These are phyloP conservation scores for Gasterosteus nipponicus DNA, from an alignment of 2,113 vertebrate genomes.

Conservation along the genomic window DNA sequence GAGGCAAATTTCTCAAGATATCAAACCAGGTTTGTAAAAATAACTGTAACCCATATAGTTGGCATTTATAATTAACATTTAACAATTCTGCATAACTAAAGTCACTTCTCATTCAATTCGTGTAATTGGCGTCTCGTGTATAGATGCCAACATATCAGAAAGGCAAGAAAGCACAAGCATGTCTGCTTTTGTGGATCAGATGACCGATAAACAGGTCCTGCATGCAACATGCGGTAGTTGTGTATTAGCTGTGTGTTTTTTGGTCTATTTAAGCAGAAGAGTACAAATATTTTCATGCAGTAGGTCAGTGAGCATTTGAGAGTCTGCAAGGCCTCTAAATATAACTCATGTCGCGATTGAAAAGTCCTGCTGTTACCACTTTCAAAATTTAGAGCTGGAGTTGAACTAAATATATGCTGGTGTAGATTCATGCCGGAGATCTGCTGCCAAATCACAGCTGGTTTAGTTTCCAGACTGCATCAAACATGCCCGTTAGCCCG, in stretches of 20 bases:
- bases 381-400: background rate
- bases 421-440: constrained; percentile 30
- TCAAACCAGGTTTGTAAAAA: background rate
- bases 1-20: background rate
- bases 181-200: background rate
- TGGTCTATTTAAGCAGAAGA: background rate
- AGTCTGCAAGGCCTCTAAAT: background rate
- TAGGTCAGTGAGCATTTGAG: background rate
- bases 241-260: background rate
- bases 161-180: background rate
- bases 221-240: background rate
- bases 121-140: background rate
- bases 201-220: background rate
- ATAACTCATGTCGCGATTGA: background rate
- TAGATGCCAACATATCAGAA: background rate
- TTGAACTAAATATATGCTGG: background rate
- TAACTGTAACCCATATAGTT: background rate
- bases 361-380: constrained; percentile 12
- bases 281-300: background rate
- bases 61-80: background rate
- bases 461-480: constrained; percentile 43
- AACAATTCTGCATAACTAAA: background rate
- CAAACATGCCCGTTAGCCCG: constrained; percentile 35
- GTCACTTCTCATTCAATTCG: background rate
- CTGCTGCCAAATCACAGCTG: constrained; percentile 52